These are phyloP conservation scores for Glaucidium brasilianum DNA, from an alignment of 2,113 vertebrate species.

Conservation along the genomic window DNA sequence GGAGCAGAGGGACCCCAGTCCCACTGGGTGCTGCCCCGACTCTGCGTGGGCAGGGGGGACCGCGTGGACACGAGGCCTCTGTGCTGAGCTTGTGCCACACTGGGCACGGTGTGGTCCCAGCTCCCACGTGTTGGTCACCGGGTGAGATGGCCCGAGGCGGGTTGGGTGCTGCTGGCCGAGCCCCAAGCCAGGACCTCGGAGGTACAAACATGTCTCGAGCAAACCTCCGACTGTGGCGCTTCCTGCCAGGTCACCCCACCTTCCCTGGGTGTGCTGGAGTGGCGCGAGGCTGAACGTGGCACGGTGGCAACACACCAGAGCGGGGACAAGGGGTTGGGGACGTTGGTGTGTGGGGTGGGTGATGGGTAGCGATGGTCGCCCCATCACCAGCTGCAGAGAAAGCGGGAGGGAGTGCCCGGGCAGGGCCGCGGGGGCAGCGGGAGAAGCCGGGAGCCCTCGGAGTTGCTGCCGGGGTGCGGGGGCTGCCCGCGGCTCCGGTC, in stretches of 20 bases:
- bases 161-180: neutral
- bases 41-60: fast-evolving
- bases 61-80: fast-evolving
- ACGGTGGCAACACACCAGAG: fast-evolving
- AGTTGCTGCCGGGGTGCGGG: neutral
- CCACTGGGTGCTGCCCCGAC: fast-evolving
- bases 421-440: neutral
- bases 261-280: neutral
- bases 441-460: neutral
- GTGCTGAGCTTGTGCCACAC: neutral
- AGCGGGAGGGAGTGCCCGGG: neutral
- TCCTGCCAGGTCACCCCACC: neutral
- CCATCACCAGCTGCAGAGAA: neutral
- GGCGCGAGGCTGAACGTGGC: neutral
- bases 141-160: neutral
- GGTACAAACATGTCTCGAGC: neutral
- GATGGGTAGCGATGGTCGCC: neutral
- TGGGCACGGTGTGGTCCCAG: fast-evolving
- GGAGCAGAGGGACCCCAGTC: neutral
- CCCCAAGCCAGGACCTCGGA: fast-evolving
- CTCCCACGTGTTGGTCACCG: fast-evolving
- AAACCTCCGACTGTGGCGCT: neutral
- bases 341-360: neutral
- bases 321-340: fast-evolving
- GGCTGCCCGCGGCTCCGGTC: neutral